A percentile compares a stretch with the other conserved stretches of the same genome.
phyloP scores from a whole-genome alignment of 64 coral and sea anemone genomes.

The Pocillopora verrucosa region DNA sequence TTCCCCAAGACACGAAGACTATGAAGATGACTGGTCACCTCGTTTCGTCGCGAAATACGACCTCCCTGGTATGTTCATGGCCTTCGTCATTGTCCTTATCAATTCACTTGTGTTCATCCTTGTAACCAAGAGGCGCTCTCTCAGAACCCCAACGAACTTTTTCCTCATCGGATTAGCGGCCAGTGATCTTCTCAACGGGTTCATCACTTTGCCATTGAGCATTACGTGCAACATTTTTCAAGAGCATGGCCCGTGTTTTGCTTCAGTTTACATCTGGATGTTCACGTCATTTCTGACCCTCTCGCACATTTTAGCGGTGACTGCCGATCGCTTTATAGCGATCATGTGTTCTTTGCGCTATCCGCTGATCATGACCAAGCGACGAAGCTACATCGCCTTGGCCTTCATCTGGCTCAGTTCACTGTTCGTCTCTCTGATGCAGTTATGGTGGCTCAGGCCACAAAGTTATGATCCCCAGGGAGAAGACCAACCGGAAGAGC shows the following conservation, averaged over 20 bases:
- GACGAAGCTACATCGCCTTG: conserved; percentile 14
- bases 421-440: conserved; percentile 31
- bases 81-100: conserved; percentile 48
- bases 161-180: conserved; percentile 58
- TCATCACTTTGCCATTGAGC: conserved; percentile 31
- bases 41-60: conserved; percentile 28
- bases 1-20: background rate
- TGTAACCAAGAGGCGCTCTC: conserved; percentile 29
- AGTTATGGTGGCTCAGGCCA: conserved; percentile 50
- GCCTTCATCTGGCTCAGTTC: conserved; percentile 40
- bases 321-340: conserved; percentile 66
- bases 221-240: conserved; percentile 44
- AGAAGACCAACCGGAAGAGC: background rate
- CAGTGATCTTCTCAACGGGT: conserved; percentile 54
- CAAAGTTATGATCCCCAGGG: background rate
- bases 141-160: conserved; percentile 59
- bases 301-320: conserved; percentile 55
- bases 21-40: background rate
- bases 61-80: conserved; percentile 41
- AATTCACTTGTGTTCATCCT: conserved; percentile 56
- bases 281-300: conserved; percentile 67
- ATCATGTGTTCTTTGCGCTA: conserved; percentile 71
- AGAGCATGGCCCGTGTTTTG: conserved; percentile 13
- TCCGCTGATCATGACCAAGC: conserved; percentile 40
- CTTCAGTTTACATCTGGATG: conserved; percentile 32